These are phyloP conservation scores for Melipona quadrifasciata DNA, from an alignment of 1,140 invertebrate genomes.

Conservation along the genomic window DNA sequence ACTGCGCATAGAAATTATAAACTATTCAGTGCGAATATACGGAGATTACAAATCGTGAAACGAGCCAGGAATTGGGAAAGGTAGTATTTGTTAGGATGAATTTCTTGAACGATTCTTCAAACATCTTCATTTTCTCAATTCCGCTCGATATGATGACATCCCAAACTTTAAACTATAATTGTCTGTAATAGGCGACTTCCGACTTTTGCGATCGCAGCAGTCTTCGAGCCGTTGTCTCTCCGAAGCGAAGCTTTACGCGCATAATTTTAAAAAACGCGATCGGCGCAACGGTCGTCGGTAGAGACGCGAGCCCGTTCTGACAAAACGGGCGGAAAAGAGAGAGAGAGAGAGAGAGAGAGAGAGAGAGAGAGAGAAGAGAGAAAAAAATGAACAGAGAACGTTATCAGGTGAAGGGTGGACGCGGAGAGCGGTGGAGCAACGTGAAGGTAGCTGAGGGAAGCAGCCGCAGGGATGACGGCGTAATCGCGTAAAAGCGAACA, in stretches of 20 bases:
- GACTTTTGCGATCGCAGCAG: too few species aligned
- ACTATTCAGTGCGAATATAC: too few species aligned
- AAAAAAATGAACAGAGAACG: slow-evolving; percentile 1
- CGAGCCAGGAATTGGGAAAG: too few species aligned
- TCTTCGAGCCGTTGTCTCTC: background rate
- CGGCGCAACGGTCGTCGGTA: background rate
- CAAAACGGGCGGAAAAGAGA: background rate
- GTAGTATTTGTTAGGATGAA: too few species aligned
- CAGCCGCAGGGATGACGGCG: slow-evolving; percentile 33
- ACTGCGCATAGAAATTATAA: too few species aligned
- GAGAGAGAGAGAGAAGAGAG: background rate
- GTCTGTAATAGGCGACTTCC: background rate
- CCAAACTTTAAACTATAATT: too few species aligned
- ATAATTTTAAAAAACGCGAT: slow-evolving; percentile 33
- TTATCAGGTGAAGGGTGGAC: slow-evolving; percentile 20
- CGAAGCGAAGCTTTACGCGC: background rate
- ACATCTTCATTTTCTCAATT: background rate
- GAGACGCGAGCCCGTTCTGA: background rate
- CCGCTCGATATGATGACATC: too few species aligned
- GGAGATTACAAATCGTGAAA: too few species aligned
- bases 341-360: background rate
- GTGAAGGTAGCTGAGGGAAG: slow-evolving; percentile 13
- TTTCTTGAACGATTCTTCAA: too few species aligned
- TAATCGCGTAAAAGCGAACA: slow-evolving; percentile 41
- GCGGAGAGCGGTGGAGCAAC: background rate